Base-by-base conservation (phyloP, 2,888 invertebrate genomes). In the Colostygia pectinataria region DNA sequence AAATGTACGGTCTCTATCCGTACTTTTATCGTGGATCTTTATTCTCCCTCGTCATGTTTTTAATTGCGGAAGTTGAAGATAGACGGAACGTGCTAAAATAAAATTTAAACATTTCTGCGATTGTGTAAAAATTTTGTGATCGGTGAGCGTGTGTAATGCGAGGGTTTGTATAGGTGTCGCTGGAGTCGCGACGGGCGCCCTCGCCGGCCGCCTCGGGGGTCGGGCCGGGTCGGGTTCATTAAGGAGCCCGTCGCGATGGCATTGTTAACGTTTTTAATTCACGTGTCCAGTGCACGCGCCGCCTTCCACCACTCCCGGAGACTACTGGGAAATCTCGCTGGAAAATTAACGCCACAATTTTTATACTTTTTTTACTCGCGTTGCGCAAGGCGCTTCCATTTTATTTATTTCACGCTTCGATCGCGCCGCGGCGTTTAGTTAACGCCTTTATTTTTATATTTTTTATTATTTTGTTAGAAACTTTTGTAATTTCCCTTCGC, bases 201-300 rank as follows among this genome's bases (percentile, higher is more conserved):
- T 41, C 2, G 44, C 31, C 14, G 33, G 3, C 32, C 29, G 44
- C 41, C 37, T 54, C 61, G 57, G 47, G 56, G 54, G 58, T 68
- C 70, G 63, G 15, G 18, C 59, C 58, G 70, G 71, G 71, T 67
- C 65, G 66, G 66, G 77, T 85, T 89, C 88, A 86, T 86, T 86
- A 89, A 82, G 82, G 71, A 81, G 74, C 77, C 71, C 68, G 75
- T 74, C 79, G 83, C 76, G 75, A 70, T 74, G 79, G 70, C 80
- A 83, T 86, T 89, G 88, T 88, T 83, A 87, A 80, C 83, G 81
- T 81, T 88, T 88, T 89, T 88, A 88, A 88, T 89, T 89, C 87
- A 88, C 80, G 86, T 89, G 88, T 89, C 89, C 81, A 74, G 71
- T 75, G 83, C 89, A 89, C 83, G 85, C 83, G 81, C 77, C 72